These are phyloP conservation scores for Sprattus sprattus DNA, from an alignment of 2,113 vertebrate species.

Conservation along the genomic window DNA sequence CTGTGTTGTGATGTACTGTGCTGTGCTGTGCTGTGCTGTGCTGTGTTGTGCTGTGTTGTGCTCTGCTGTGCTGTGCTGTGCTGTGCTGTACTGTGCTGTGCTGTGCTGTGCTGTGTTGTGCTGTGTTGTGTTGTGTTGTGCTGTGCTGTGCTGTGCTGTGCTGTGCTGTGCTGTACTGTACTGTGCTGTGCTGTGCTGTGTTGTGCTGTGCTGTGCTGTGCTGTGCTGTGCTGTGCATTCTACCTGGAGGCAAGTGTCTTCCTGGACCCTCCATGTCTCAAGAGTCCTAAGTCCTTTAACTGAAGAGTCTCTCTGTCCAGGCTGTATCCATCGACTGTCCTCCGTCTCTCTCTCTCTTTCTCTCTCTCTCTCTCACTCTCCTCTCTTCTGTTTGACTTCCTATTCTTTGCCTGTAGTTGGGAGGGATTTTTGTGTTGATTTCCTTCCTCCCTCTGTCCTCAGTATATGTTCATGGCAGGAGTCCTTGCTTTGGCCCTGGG, in stretches of 20 bases:
- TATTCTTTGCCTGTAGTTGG: conserved; percentile 44
- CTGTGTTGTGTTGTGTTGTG: too few species aligned
- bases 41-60: too few species aligned
- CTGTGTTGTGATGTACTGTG: too few species aligned
- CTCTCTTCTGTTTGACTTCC: conserved; percentile 24
- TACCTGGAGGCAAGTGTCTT: conserved; percentile 74
- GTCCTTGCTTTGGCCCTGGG: conserved; percentile 54
- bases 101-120: too few species aligned
- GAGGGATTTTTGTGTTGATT: conserved; percentile 53
- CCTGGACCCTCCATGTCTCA: conserved; percentile 71
- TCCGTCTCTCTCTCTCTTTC: conserved; percentile 40
- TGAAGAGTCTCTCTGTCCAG: conserved; percentile 66
- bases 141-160: too few species aligned
- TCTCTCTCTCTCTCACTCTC: conserved; percentile 21
- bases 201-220: too few species aligned
- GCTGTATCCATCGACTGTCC: conserved; percentile 73
- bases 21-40: too few species aligned
- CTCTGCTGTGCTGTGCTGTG: not conserved
- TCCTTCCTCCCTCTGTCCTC: conserved; percentile 55
- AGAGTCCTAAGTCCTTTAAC: conserved; percentile 57
- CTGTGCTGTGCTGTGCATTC: not conserved
- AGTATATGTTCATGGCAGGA: conserved; percentile 62
- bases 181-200: not conserved
- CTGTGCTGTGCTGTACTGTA: not conserved
- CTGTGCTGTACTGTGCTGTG: not conserved